Conservation (phyloP, 2,113 vertebrate species). For the Stercorarius parasiticus region DNA sequence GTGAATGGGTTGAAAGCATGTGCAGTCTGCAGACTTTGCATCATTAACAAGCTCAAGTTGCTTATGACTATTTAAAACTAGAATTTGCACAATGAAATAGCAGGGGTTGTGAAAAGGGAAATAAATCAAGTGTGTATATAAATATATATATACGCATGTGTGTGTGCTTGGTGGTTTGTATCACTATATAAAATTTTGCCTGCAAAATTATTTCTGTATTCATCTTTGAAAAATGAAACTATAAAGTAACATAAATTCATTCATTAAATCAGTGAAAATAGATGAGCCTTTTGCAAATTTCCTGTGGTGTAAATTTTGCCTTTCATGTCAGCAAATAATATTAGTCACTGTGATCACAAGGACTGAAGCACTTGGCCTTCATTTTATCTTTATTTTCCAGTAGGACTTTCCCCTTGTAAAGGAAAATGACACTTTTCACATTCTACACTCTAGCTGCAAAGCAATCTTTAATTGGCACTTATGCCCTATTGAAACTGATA, state of each 20-base stretch:
- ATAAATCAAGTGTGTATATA: not conserved
- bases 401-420: not conserved
- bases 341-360: not conserved
- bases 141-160: not conserved
- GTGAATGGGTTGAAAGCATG: not conserved
- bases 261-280: not conserved
- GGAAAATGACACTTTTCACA: not conserved
- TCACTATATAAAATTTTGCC: not conserved
- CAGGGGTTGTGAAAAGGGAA: not conserved
- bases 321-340: not conserved
- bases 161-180: not conserved
- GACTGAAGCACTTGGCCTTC: not conserved
- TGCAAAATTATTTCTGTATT: not conserved
- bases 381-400: not conserved
- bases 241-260: not conserved
- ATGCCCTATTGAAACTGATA: slow-evolving; percentile 3
- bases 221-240: not conserved
- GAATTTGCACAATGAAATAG: not conserved
- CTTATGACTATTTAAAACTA: not conserved
- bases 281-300: not conserved
- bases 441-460: not conserved
- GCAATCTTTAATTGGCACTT: slow-evolving; percentile 51
- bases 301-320: not conserved
- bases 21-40: not conserved
- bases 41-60: not conserved